These are phyloP conservation scores for Apamea crenata DNA, from an alignment of 2,888 invertebrate genomes.

Conservation along the genomic window DNA sequence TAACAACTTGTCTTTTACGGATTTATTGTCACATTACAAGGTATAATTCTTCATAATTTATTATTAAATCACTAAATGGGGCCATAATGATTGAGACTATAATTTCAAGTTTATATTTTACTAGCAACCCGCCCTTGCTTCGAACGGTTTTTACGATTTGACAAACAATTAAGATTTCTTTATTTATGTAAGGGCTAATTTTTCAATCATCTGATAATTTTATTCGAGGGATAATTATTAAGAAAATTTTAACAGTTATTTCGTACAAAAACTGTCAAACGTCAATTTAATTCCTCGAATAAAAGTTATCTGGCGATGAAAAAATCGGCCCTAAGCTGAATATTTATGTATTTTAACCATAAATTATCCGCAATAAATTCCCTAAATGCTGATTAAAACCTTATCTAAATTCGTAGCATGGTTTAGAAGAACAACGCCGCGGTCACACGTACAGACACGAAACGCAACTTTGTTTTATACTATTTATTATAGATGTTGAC, in stretches of 20 bases:
- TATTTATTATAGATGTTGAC: background rate
- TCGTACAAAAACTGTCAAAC: too few relatives aligned
- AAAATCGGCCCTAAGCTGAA: too few relatives aligned
- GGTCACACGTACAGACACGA: background rate
- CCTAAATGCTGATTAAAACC: background rate
- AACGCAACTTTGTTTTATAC: background rate
- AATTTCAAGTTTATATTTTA: constrained; percentile 3
- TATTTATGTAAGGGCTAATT: too few relatives aligned
- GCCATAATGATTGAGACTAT: background rate
- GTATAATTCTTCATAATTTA: constrained; percentile 15
- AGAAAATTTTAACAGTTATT: too few relatives aligned
- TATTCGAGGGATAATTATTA: too few relatives aligned
- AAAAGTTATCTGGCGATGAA: too few relatives aligned
- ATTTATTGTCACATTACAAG: constrained; percentile 7
- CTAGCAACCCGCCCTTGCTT: background rate
- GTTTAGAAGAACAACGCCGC: background rate
- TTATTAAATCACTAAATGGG: background rate
- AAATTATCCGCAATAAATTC: background rate
- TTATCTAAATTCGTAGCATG: background rate
- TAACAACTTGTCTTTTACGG: background rate
- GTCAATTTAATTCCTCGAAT: too few relatives aligned
- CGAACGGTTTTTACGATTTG: background rate
- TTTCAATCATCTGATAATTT: too few relatives aligned
- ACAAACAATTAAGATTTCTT: background rate
- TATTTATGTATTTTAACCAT: background rate